Evolutionary conservation across 2,113 vertebrate species (phyloP).

Genomic region (Labrus mixtus): DNA sequence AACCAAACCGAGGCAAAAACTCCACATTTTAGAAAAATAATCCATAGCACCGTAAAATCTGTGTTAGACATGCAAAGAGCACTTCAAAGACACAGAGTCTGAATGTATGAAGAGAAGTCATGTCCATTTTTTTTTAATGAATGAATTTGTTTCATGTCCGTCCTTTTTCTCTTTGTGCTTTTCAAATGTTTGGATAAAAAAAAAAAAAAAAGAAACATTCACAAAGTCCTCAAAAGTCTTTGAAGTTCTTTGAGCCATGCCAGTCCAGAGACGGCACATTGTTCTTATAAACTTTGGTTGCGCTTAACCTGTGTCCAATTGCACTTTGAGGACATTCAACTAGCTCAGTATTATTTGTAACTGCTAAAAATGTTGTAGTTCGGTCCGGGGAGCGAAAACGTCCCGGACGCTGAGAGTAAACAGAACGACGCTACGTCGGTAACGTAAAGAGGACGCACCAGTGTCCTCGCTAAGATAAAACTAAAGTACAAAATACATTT

Average conservation of each 20-base stretch:
- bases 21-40: slow-evolving; percentile 30
- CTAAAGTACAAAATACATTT: slow-evolving; percentile 24
- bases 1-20: slow-evolving; percentile 28
- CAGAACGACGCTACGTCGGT: slow-evolving; percentile 8
- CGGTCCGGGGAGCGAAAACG: slow-evolving; percentile 53
- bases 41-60: slow-evolving; percentile 65
- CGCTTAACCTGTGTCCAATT: slow-evolving; percentile 74
- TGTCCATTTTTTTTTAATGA: slow-evolving; percentile 12
- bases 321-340: slow-evolving; percentile 51
- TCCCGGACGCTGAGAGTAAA: slow-evolving; percentile 35
- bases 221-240: slow-evolving; percentile 54
- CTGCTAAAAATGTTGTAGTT: slow-evolving; percentile 45
- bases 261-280: slow-evolving; percentile 69
- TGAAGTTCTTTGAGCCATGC: slow-evolving; percentile 73
- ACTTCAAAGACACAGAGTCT: slow-evolving; percentile 69
- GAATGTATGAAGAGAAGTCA: slow-evolving; percentile 65
- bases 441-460: slow-evolving; percentile 20
- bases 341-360: slow-evolving; percentile 40
- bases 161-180: slow-evolving; percentile 60
- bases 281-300: slow-evolving; percentile 74
- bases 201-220: slow-evolving; percentile 60
- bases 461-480: slow-evolving; percentile 16
- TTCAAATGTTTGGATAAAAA: slow-evolving; percentile 65
- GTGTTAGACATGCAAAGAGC: slow-evolving; percentile 68
- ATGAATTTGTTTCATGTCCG: slow-evolving; percentile 63